These are phyloP conservation scores for Centrocercus urophasianus DNA, from an alignment of 2,113 vertebrate genomes.

Conservation along the genomic window DNA sequence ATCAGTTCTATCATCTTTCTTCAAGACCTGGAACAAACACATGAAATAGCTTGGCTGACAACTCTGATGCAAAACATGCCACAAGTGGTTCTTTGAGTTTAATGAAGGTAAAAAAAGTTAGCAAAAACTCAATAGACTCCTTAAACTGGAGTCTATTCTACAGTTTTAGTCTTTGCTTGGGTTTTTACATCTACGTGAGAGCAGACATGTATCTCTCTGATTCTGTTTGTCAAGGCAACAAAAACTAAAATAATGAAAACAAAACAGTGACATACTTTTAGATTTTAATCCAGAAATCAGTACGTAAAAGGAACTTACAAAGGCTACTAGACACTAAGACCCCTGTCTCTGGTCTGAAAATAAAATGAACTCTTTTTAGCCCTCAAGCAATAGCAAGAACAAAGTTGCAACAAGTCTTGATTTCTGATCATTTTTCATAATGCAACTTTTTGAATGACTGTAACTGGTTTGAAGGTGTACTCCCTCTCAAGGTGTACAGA, in stretches of 20 bases:
- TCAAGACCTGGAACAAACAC: constrained; percentile 72
- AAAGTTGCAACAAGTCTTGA: neutral
- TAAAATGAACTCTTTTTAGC: neutral
- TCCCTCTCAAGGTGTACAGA: neutral
- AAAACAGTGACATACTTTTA: neutral
- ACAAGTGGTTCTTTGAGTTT: neutral
- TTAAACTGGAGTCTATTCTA: neutral
- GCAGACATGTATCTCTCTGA: neutral
- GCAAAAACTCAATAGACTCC: neutral
- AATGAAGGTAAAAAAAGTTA: neutral
- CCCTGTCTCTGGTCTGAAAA: neutral
- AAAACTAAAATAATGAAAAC: neutral
- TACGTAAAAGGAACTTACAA: neutral
- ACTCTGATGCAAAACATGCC: neutral
- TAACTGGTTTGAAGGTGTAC: neutral
- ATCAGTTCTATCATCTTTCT: constrained; percentile 72
- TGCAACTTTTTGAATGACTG: neutral
- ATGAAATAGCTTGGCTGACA: neutral
- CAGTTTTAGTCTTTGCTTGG: no score
- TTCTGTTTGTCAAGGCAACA: neutral
- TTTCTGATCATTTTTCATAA: neutral
- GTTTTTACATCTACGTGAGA: neutral
- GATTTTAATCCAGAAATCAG: neutral
- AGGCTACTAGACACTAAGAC: neutral
- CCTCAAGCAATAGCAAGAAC: neutral